A percentile compares a stretch with the other conserved stretches of the same genome.
Conservation (phyloP, 2,888 invertebrate species). For the Oscheius sp. region DNA sequence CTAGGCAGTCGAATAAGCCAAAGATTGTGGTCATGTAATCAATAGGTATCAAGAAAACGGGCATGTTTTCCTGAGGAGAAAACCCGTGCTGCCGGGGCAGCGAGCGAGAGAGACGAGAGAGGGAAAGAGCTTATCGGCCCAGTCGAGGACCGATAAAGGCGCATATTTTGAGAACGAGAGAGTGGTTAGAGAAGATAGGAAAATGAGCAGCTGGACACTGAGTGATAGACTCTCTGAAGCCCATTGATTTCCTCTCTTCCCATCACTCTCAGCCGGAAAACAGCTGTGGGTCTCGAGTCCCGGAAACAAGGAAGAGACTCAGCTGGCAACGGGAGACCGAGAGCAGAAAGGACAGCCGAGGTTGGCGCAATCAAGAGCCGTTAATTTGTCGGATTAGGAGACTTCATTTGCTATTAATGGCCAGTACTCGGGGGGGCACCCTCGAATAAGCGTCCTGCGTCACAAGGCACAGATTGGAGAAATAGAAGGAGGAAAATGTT, state of each 20-base stretch:
- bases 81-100: not conserved
- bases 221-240: not conserved
- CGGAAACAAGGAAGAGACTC: not conserved
- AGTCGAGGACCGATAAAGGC: not conserved
- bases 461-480: constrained; percentile 5
- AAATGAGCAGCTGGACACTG: constrained; percentile 11
- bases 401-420: constrained; percentile 30
- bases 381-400: constrained; percentile 30
- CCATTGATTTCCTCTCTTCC: constrained; percentile 17
- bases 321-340: not conserved
- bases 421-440: constrained; percentile 7
- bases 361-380: constrained; percentile 6
- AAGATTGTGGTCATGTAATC: too few relatives aligned
- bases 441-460: constrained; percentile 10
- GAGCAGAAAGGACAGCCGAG: constrained; percentile 5
- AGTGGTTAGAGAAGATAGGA: not conserved
- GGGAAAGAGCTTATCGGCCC: not conserved
- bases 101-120: not conserved
- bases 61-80: constrained; percentile 2
- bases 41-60: not conserved
- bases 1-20: too few relatives aligned
- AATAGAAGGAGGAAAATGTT: too few relatives aligned
- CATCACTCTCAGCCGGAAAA: constrained; percentile 23
- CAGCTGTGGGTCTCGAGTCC: constrained; percentile 20
- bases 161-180: not conserved